Percentiles rank a stretch among this genome's conserved stretches.
These are phyloP conservation scores for Ephestia elutella DNA, from an alignment of 1,140 invertebrate genomes.

Conservation along the genomic window DNA sequence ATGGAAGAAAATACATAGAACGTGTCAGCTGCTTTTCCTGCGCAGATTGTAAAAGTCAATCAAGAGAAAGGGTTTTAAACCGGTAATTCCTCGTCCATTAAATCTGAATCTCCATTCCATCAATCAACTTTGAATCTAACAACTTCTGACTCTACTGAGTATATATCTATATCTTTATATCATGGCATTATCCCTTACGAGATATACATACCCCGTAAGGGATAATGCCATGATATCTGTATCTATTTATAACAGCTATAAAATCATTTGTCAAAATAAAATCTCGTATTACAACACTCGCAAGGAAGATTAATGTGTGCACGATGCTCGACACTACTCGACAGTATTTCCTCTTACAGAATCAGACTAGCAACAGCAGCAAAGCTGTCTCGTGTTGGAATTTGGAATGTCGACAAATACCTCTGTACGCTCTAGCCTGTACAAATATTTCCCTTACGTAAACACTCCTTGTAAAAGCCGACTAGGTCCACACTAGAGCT, in stretches of 20 bases:
- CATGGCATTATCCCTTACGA: too few species aligned
- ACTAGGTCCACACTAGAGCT: background rate
- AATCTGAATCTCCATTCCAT: too few species aligned
- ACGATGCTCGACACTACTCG: background rate
- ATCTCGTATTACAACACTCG: background rate
- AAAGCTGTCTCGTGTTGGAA: background rate
- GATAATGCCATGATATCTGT: too few species aligned
- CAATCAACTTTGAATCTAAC: too few species aligned
- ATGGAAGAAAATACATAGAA: too few species aligned
- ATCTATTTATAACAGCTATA: background rate
- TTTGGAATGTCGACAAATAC: conserved; percentile 2
- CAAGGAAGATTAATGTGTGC: background rate
- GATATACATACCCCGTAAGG: too few species aligned
- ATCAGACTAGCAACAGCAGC: background rate
- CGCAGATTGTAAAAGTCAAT: too few species aligned
- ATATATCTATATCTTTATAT: too few species aligned
- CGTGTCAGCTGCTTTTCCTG: too few species aligned
- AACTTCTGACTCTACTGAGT: too few species aligned
- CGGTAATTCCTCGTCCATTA: too few species aligned
- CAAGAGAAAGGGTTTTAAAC: too few species aligned
- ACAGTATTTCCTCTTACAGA: background rate
- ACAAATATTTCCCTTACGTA: background rate
- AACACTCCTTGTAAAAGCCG: background rate
- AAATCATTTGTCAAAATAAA: background rate
- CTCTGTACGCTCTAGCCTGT: background rate